Evolutionary conservation across 1,140 invertebrate species (phyloP).

Genomic region (Drosophila aff.): DNA sequence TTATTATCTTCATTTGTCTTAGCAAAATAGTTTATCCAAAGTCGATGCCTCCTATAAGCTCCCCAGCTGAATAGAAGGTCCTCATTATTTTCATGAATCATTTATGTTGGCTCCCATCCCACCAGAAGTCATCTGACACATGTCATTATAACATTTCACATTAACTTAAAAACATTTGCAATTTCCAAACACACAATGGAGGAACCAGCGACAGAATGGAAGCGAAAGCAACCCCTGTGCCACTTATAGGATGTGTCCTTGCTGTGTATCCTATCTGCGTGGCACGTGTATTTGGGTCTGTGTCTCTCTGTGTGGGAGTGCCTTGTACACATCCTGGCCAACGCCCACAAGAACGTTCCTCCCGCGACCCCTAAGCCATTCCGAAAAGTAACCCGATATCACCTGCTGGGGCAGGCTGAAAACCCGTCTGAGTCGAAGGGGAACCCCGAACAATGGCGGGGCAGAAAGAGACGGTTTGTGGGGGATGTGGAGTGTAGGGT

Average conservation of each 20-base stretch:
- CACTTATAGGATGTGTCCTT: conserved; percentile 59
- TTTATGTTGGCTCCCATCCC: conserved; percentile 13
- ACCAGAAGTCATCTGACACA: conserved; percentile 62
- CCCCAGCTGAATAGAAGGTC: conserved; percentile 3
- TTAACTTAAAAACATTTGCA: conserved; percentile 83
- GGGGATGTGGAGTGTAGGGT: conserved; percentile 11
- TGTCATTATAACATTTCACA: conserved; percentile 80
- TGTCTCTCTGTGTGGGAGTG: conserved; percentile 35
- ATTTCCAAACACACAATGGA: conserved; percentile 68
- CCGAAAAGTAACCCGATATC: conserved; percentile 56
- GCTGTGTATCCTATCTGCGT: conserved; percentile 24
- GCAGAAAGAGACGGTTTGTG: conserved; percentile 41
- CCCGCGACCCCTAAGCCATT: conserved; percentile 38
- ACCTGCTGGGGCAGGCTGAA: conserved; percentile 63
- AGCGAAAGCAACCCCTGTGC: conserved; percentile 63
- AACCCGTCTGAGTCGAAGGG: conserved; percentile 28
- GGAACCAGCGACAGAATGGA: conserved; percentile 31
- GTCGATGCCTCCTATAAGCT: not conserved
- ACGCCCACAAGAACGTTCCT: conserved; percentile 55
- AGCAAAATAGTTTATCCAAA: conserved; percentile 3
- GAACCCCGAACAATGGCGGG: conserved; percentile 56
- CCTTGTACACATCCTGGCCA: conserved; percentile 52
- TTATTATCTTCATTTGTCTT: too few species aligned
- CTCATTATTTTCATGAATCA: conserved; percentile 10
- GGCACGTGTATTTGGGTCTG: conserved; percentile 53